Evolutionary conservation across 2,888 invertebrate species (phyloP).

Genomic region (Hirtodrosophila trivittata): DNA sequence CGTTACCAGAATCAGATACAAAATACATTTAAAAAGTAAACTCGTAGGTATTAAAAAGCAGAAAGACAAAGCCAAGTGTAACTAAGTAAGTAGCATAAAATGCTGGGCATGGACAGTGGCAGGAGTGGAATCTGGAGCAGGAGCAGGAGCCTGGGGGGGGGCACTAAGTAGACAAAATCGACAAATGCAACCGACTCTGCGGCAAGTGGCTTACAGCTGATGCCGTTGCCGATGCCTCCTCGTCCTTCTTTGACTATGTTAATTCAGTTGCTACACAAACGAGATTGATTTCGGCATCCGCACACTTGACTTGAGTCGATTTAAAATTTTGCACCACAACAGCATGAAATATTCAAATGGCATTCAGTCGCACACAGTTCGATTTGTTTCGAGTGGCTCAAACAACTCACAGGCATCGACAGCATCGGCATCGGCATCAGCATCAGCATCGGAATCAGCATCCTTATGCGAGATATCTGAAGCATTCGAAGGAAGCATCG

Average conservation of each 20-base stretch:
- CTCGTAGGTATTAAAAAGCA: constrained; percentile 68
- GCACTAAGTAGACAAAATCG: constrained; percentile 52
- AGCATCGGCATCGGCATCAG: constrained; percentile 4
- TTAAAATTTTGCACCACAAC: constrained; percentile 77
- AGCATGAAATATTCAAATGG: constrained; percentile 76
- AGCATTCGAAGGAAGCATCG: constrained; percentile 34
- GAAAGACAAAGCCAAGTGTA: constrained; percentile 52
- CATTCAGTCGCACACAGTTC: constrained; percentile 63
- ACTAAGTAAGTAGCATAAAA: constrained; percentile 32
- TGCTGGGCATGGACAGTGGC: constrained; percentile 15
- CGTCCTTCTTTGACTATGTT: constrained; percentile 57
- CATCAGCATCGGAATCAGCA: constrained; percentile 9
- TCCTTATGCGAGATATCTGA: neutral
- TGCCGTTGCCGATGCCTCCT: constrained; percentile 20
- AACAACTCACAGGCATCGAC: constrained; percentile 31
- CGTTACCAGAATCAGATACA: constrained; percentile 69
- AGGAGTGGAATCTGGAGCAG: constrained; percentile 6
- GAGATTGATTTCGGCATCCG: constrained; percentile 76
- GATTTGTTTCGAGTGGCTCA: constrained; percentile 72
- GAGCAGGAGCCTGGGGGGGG: constrained; percentile 8
- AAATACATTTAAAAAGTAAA: constrained; percentile 78
- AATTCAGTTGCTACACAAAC: constrained; percentile 72
- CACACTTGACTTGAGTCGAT: constrained; percentile 78
- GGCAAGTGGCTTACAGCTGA: constrained; percentile 70
- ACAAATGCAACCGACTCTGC: constrained; percentile 74